These are phyloP conservation scores for Myiotriccus ornatus DNA, from an alignment of 2,797 vertebrate species.

Conservation along the genomic window DNA sequence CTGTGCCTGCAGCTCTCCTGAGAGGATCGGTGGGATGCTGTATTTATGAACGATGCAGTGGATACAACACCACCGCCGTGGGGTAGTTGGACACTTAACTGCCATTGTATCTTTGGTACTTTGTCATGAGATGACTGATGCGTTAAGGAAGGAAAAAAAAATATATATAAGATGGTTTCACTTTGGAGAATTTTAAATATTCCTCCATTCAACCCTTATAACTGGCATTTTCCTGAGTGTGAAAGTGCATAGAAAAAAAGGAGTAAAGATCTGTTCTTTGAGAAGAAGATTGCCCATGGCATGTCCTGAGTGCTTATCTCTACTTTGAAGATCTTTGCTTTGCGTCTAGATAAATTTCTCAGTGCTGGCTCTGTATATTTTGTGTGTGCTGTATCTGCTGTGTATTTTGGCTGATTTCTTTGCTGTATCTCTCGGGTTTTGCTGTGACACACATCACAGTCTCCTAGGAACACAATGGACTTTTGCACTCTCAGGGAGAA, in stretches of 20 bases:
- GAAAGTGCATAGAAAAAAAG: not conserved
- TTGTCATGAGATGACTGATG: not conserved
- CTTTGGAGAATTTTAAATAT: not conserved
- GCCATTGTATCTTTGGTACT: not conserved
- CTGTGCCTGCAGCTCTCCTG: not conserved
- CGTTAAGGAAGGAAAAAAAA: not conserved
- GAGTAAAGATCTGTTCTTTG: not conserved
- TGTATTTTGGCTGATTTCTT: not conserved
- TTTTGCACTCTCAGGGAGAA: not conserved
- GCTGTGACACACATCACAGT: not conserved
- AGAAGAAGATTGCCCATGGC: not conserved
- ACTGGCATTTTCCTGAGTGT: not conserved
- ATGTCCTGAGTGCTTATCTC: not conserved
- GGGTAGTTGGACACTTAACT: not conserved
- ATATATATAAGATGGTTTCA: not conserved
- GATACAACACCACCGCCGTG: rapidly evolving
- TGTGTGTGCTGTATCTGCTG: not conserved
- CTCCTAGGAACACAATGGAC: not conserved
- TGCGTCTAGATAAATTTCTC: not conserved
- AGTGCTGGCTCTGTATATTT: not conserved
- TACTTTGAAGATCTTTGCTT: not conserved
- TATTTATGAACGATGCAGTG: rapidly evolving
- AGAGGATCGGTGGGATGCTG: not conserved
- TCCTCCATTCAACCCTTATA: not conserved
- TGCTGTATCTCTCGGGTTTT: not conserved